Evolutionary conservation across 2,113 vertebrate genomes (phyloP).

Genomic region (Choloepus hoffmanni): DNA sequence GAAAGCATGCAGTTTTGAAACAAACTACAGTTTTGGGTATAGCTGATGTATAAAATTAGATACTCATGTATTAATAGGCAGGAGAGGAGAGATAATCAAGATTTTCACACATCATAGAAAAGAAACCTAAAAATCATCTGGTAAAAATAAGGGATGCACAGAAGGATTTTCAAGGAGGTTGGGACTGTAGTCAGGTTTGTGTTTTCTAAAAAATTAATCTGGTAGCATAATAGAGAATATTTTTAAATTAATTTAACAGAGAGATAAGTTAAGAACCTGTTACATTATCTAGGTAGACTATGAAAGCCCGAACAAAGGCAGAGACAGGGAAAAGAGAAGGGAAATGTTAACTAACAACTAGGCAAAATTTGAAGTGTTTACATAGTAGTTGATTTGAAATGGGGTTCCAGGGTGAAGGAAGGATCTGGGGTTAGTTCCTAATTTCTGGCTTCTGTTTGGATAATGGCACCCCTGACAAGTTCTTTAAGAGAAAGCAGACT

Average conservation of each 20-base stretch:
- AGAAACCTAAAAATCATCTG: background rate
- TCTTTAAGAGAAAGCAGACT: background rate
- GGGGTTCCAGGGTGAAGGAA: background rate
- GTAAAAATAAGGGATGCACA: background rate
- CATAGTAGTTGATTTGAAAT: background rate
- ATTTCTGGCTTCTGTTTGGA: background rate
- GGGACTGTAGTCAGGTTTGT: background rate
- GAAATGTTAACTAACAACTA: background rate
- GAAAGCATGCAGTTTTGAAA: background rate
- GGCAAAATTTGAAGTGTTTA: background rate
- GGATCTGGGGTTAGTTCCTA: background rate
- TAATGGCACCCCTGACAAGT: background rate
- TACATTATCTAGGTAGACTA: background rate
- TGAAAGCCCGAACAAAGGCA: background rate
- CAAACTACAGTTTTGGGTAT: background rate
- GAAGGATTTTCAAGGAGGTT: background rate
- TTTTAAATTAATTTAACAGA: background rate
- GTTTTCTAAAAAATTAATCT: background rate
- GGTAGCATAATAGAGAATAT: constrained; percentile 8
- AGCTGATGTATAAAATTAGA: background rate
- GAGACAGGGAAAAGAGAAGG: background rate
- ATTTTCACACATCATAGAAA: background rate
- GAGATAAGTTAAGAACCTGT: background rate
- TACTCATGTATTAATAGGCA: background rate
- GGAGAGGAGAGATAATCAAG: background rate